Evolutionary conservation across 2,888 invertebrate species (phyloP), one percentile per base, ranked within the genome.

Genomic region (Acronicta psi): DNA sequence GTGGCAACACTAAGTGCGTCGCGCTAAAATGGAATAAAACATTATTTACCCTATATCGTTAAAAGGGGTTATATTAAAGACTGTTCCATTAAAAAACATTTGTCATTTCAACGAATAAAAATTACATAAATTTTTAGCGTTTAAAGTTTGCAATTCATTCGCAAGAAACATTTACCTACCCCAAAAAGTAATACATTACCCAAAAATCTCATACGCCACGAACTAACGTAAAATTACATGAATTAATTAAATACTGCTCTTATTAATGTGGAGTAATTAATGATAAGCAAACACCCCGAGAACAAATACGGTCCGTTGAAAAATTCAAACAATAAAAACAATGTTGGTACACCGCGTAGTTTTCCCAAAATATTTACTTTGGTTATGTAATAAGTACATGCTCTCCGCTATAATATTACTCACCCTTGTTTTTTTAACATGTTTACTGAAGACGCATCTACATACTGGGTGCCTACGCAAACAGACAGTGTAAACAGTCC

Each of bases 381-480:
- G 74, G 74, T 71, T 82, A 83, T 84, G 76, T 85, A 83, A 60
- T 75, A 74, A 77, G 69, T 76, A 73, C 57, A 60, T 71, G 59
- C 58, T 62, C 63, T 51, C 41, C 47, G 64, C 62, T 69, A 73
- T 87, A 83, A 86, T 87, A 85, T 85, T 82, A 84, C 75, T 75
- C 74, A 80, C 93, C 94, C 92, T 89, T 93, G 92, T 93, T 94
- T 94, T 93, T 94, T 93, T 89, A 93, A 86, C 85, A 67, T 94
- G 91, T 93, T 93, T 93, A 87, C 89, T 81, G 80, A 91, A 93
- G 93, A 89, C 91, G 93, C 92, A 92, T 93, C 90, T 89, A 90
- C 91, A 91, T 89, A 89, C 84, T 86, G 84, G 87, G 85, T 73
- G 88, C 91, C 91, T 93, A 88, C 81, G 84, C 86, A 90, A 93